Percentiles rank a stretch among this genome's conserved stretches.
Evolutionary conservation across 1,140 invertebrate species (phyloP).

Genomic region (Drosophila takahashii): DNA sequence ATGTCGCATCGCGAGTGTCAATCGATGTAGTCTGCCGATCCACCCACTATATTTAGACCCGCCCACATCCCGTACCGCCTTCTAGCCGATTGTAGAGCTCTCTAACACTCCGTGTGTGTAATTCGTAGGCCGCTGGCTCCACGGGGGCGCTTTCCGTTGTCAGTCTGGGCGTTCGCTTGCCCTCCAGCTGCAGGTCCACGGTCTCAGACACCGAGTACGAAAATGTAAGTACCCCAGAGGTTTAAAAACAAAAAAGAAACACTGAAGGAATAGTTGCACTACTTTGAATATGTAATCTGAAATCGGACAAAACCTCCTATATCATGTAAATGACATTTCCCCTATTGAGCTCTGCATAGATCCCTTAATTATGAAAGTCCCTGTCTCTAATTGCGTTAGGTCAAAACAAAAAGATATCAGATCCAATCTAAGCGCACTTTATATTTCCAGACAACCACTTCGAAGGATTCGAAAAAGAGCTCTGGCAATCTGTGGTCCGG

Average conservation of each 20-base stretch:
- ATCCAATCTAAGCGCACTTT: not conserved
- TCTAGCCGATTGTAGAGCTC: conserved; percentile 23
- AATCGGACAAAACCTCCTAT: not conserved
- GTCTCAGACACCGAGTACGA: conserved; percentile 96
- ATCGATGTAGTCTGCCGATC: conserved; percentile 19
- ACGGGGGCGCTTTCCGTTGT: conserved; percentile 84
- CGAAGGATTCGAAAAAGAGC: conserved; percentile 89
- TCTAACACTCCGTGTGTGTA: conserved; percentile 37
- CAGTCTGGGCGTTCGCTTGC: conserved; percentile 78
- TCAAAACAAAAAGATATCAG: too few relatives aligned
- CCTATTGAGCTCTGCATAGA: not conserved
- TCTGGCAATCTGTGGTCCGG: conserved; percentile 94
- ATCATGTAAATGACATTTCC: not conserved
- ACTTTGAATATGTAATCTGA: not conserved
- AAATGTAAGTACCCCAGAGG: conserved; percentile 89
- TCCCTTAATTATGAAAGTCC: not conserved
- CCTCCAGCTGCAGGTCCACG: conserved; percentile 92
- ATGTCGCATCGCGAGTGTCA: conserved; percentile 35
- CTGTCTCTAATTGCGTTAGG: not conserved
- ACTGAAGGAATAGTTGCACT: not conserved
- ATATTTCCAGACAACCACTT: conserved; percentile 74
- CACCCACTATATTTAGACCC: not conserved
- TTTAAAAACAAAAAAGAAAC: not conserved
- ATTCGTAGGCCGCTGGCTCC: conserved; percentile 88
- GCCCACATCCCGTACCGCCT: conserved; percentile 1